phyloP scores from a whole-genome alignment of 2,888 invertebrate species.

The Ichneumoninae sp. region DNA sequence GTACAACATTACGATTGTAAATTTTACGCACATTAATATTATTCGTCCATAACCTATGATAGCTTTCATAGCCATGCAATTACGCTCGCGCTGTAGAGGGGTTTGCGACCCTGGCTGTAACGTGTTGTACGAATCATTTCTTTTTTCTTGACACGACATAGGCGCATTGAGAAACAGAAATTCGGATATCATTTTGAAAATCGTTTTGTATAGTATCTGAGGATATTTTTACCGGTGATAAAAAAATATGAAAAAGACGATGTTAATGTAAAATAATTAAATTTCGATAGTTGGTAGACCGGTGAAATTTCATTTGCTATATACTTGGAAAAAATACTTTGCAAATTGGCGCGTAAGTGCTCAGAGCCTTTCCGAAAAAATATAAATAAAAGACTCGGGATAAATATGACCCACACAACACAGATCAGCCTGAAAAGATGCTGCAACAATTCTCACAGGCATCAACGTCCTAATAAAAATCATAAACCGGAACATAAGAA shows the following conservation, averaged over 20 bases:
- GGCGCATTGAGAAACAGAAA: not conserved
- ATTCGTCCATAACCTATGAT: conserved; percentile 31
- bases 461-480: too few species aligned
- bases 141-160: not conserved
- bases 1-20: not conserved
- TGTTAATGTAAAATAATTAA: not conserved
- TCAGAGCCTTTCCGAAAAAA: not conserved
- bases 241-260: not conserved
- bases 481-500: too few species aligned
- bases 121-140: not conserved
- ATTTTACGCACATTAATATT: not conserved
- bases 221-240: not conserved
- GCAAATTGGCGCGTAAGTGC: conserved; percentile 17
- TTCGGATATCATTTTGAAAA: not conserved
- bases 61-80: conserved; percentile 17
- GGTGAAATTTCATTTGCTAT: not conserved
- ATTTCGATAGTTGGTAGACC: not conserved
- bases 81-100: not conserved
- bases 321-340: not conserved
- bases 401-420: not conserved
- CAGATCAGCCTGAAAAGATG: too few species aligned
- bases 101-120: not conserved
- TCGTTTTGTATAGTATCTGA: not conserved
- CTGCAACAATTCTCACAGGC: too few species aligned
- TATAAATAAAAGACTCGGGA: not conserved